phyloP scores from a whole-genome alignment of 1,140 invertebrate species.

The Drosophila seguyi region DNA sequence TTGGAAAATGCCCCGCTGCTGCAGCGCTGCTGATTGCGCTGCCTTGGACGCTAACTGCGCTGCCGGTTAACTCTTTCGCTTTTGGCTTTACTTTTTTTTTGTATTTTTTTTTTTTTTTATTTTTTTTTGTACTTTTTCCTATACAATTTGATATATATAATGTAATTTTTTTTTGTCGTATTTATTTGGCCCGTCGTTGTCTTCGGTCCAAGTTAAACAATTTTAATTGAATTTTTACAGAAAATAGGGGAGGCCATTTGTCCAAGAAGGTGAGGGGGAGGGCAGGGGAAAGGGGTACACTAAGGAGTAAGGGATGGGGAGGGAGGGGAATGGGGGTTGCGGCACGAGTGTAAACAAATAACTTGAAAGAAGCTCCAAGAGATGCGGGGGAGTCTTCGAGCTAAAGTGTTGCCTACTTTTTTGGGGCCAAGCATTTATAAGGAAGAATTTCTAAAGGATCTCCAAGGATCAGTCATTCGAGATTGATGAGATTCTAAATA shows the following conservation, averaged over 20 bases:
- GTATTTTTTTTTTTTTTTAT: no score
- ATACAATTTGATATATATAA: conserved; percentile 66
- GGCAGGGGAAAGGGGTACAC: neutral
- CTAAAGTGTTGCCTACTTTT: conserved; percentile 55
- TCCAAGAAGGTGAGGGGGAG: conserved; percentile 9
- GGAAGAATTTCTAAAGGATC: neutral
- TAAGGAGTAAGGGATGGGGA: neutral
- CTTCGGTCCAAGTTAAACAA: conserved; percentile 65
- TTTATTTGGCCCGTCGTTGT: conserved; percentile 27
- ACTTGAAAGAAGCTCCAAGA: neutral
- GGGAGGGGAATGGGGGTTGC: no score
- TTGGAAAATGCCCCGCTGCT: conserved; percentile 71
- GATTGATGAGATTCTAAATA: neutral
- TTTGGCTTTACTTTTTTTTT: conserved; percentile 28
- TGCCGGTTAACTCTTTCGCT: conserved; percentile 18
- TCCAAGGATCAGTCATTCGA: neutral
- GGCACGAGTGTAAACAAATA: conserved; percentile 7
- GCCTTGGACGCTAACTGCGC: conserved; percentile 27
- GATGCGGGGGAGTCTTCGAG: neutral
- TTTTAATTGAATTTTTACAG: conserved; percentile 82
- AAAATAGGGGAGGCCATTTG: conserved; percentile 67
- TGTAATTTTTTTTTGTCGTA: conserved; percentile 52
- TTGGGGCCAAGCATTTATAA: neutral
- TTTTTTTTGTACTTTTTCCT: conserved; percentile 15
- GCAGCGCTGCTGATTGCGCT: no score